Conservation (phyloP, 2,888 invertebrate genomes). For the Xestoiulus laeticollis region DNA sequence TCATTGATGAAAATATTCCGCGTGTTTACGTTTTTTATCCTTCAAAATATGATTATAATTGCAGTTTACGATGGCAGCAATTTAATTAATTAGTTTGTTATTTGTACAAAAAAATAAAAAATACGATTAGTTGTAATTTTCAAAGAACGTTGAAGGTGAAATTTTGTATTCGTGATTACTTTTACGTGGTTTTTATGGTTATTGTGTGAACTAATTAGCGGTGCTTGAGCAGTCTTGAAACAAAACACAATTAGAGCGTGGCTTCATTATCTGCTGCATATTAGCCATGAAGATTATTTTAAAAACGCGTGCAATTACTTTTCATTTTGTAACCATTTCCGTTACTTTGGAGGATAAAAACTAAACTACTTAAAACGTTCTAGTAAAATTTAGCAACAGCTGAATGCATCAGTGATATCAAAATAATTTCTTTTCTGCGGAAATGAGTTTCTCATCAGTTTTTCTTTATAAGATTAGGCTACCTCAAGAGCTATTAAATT, state of each 20-base stretch:
- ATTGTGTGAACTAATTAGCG: conserved; percentile 35
- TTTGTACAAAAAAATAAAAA: not conserved
- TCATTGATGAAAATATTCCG: not conserved
- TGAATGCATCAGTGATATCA: conserved; percentile 20
- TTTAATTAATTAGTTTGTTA: not conserved
- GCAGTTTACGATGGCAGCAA: not conserved
- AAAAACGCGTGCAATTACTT: not conserved
- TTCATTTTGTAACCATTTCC: conserved; percentile 30
- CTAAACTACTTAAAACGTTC: not conserved
- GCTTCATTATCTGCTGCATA: not conserved
- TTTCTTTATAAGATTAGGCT: not conserved
- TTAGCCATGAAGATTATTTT: conserved; percentile 16
- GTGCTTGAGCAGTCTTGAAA: not conserved
- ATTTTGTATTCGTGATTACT: not conserved
- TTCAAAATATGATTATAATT: not conserved
- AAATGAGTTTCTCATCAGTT: not conserved
- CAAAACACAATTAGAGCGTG: conserved; percentile 16
- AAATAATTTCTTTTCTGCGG: not conserved
- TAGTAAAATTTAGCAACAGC: not conserved
- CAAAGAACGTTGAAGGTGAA: not conserved
- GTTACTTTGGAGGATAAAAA: not conserved
- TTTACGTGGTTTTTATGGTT: not conserved
- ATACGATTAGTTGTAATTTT: not conserved
- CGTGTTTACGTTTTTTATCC: not conserved
- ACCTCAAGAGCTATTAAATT: not conserved